Conservation (phyloP, 2,113 vertebrate species). For the Philantomba maxwellii region DNA sequence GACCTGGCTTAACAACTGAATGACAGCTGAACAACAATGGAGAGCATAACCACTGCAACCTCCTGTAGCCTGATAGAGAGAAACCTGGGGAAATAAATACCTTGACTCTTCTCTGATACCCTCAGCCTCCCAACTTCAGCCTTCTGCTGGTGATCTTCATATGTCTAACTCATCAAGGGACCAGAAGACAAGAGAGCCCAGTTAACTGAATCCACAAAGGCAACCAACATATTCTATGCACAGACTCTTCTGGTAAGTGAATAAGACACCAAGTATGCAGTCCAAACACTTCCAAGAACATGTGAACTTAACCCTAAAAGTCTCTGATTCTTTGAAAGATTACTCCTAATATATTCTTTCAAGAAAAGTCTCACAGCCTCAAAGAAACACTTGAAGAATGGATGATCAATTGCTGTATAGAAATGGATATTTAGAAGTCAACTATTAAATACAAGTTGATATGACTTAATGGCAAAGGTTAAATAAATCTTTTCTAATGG, state of each 20-base stretch:
- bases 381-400: neutral
- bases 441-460: neutral
- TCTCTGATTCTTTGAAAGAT: neutral
- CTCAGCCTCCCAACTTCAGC: neutral
- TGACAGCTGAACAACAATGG: neutral
- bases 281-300: neutral
- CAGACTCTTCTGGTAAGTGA: neutral
- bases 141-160: neutral
- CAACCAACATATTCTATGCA: neutral
- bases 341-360: neutral
- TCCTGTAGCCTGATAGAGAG: neutral
- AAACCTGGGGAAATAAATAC: neutral
- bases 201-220: neutral
- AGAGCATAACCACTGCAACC: neutral
- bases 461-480: neutral
- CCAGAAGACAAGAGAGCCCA: neutral
- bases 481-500: neutral
- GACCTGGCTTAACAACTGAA: neutral
- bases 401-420: neutral
- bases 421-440: neutral
- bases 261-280: neutral
- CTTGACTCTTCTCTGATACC: neutral
- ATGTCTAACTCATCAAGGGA: neutral
- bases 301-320: neutral
- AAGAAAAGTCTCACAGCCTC: neutral